A percentile compares a stretch with the other conserved stretches of the same genome.
phyloP scores from a whole-genome alignment of 1,140 invertebrate genomes.

The Bombus ignitus region DNA sequence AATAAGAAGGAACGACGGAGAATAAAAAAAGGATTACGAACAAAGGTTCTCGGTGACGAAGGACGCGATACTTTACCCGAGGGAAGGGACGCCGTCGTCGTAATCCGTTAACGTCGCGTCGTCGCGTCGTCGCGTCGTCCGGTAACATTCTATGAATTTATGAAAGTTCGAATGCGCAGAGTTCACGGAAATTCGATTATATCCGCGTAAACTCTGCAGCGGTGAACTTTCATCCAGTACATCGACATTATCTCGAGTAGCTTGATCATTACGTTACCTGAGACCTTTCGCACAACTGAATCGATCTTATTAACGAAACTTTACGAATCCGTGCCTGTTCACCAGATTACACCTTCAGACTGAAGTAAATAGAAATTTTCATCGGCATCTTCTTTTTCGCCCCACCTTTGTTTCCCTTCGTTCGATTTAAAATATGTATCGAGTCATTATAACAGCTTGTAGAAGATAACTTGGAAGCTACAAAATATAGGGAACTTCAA shows the following conservation, averaged over 20 bases:
- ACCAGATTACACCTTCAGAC: no score
- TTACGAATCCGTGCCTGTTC: no score
- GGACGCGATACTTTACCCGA: background rate
- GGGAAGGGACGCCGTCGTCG: background rate
- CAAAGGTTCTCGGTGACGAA: background rate
- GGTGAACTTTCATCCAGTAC: background rate
- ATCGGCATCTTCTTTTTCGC: no score
- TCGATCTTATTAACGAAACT: no score
- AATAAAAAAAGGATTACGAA: background rate
- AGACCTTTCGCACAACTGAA: background rate
- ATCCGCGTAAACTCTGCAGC: background rate
- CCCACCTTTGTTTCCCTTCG: no score
- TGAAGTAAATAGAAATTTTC: no score
- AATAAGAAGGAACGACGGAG: background rate
- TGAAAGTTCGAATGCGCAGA: slow-evolving; percentile 6
- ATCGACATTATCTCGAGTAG: background rate
- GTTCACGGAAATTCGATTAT: background rate
- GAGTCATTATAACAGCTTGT: no score
- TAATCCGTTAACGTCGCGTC: slow-evolving; percentile 1
- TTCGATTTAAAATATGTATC: no score
- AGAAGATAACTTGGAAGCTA: no score
- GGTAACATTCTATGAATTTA: background rate
- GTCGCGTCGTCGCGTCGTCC: no score
- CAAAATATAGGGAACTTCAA: no score
- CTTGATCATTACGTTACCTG: background rate